phyloP scores from a whole-genome alignment of 2,888 invertebrate genomes.

The Boloria euphrosyne region DNA sequence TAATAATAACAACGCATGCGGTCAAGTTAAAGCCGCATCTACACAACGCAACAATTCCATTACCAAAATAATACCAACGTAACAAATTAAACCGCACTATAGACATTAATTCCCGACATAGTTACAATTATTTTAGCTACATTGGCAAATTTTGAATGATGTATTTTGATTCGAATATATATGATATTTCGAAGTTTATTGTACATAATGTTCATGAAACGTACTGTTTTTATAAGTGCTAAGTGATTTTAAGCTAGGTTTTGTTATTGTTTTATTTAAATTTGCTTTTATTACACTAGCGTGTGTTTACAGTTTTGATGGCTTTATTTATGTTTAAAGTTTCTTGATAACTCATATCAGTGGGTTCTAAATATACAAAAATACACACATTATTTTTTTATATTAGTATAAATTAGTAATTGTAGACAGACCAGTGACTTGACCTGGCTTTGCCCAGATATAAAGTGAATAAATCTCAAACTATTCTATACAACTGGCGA shows the following conservation, averaged over 20 bases:
- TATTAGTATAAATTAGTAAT: too few relatives aligned
- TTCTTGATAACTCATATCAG: too few relatives aligned
- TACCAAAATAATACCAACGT: constrained; percentile 36
- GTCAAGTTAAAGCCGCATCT: constrained; percentile 29
- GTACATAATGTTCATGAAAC: not conserved
- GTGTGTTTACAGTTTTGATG: too few relatives aligned
- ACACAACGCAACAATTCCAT: constrained; percentile 31
- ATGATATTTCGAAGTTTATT: not conserved
- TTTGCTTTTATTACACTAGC: too few relatives aligned
- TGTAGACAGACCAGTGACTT: too few relatives aligned
- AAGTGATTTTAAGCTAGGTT: not conserved
- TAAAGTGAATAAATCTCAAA: too few relatives aligned
- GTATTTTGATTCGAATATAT: constrained; percentile 9
- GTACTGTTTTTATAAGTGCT: not conserved
- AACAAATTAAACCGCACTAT: constrained; percentile 37
- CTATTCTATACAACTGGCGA: too few relatives aligned
- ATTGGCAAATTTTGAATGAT: constrained; percentile 29
- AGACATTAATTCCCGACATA: constrained; percentile 33
- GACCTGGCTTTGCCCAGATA: too few relatives aligned
- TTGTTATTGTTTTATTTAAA: not conserved
- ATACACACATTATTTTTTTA: too few relatives aligned
- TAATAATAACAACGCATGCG: constrained; percentile 23
- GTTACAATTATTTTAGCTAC: constrained; percentile 37
- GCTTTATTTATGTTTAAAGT: too few relatives aligned
- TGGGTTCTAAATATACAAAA: too few relatives aligned